Evolutionary conservation across 2,113 vertebrate genomes (phyloP), one percentile per base, ranked within the genome.

Genomic region (Oophaga pumilio): DNA sequence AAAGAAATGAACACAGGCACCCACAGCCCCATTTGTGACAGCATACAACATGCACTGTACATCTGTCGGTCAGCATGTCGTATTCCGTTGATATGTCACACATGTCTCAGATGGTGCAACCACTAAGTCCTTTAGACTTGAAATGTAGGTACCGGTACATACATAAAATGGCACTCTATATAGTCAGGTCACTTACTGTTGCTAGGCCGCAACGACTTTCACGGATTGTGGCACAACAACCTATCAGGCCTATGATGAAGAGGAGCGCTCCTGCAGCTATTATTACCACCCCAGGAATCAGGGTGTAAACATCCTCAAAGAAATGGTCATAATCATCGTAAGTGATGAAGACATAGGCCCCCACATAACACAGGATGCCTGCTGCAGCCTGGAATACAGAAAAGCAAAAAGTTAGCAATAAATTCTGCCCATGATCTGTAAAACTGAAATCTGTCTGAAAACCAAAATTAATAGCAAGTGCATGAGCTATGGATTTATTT

Each of bases 241-340:
- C 98, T 4, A 99, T 98, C 4, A 99, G 91, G 6, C 98, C 98
- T 0, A 99, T 98, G 85, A 99, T 95, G 89, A 99, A 99, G 0
- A 99, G 96, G n/a, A 99, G 95, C 0, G 97, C 96, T 18, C 98
- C 98, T 0, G 97, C 98, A 0, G 95, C 98, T 80, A 99, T 99
- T 91, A 99, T 99, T 50, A 98, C 94, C 8, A 99, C 93, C 0
- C 97, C 97, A 18, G 98, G 97, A 86, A 99, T 96, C 57, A 99
- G 92, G 0, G 97, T 99, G 89, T 99, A 99, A 71, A 99, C 95
- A 1, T 99, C 98, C 90, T 99, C 96, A 84, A 99, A 99, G 94
- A 99, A 99, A 90, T 99, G 98, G 86, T 98, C 97, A 0, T 99
- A 99, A 93, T 99, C 97, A 1, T 99, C 98, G 0, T 99, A 99